These are phyloP conservation scores for Lasioglossum pauxillum DNA, from an alignment of 2,888 invertebrate genomes.

Conservation along the genomic window DNA sequence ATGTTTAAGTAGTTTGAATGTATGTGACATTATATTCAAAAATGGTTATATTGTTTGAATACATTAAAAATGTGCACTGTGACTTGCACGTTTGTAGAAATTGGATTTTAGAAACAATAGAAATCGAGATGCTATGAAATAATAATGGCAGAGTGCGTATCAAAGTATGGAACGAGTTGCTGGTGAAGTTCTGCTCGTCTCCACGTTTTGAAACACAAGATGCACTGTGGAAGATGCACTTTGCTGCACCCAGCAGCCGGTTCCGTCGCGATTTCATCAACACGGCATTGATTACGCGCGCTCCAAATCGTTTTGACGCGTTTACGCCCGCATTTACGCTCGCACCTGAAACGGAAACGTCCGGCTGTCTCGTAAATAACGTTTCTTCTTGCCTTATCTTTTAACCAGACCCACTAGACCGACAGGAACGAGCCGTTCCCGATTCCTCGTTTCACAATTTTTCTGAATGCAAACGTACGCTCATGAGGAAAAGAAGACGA, in stretches of 20 bases:
- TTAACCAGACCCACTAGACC: background rate
- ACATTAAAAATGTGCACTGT: too few relatives aligned
- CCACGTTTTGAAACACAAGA: background rate
- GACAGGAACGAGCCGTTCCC: background rate
- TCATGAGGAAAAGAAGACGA: background rate
- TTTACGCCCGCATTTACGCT: constrained; percentile 16
- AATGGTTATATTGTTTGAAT: too few relatives aligned
- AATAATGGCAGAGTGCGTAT: too few relatives aligned
- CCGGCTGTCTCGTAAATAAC: background rate
- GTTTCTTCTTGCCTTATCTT: background rate
- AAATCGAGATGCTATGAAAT: too few relatives aligned
- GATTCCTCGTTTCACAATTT: background rate
- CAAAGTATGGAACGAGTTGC: background rate
- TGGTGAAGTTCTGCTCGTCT: background rate
- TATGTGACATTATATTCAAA: too few relatives aligned
- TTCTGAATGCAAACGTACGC: background rate
- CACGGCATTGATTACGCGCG: constrained; percentile 32
- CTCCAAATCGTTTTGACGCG: constrained; percentile 30
- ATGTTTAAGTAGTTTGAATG: too few relatives aligned
- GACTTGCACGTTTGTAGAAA: too few relatives aligned
- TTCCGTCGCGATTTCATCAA: constrained; percentile 41
- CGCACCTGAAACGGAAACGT: constrained; percentile 19
- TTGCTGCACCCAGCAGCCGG: constrained; percentile 29
- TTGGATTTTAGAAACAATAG: too few relatives aligned
- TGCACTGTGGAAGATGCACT: background rate